phyloP scores from a whole-genome alignment of 2,113 vertebrate genomes.

The Cebus imitator region DNA sequence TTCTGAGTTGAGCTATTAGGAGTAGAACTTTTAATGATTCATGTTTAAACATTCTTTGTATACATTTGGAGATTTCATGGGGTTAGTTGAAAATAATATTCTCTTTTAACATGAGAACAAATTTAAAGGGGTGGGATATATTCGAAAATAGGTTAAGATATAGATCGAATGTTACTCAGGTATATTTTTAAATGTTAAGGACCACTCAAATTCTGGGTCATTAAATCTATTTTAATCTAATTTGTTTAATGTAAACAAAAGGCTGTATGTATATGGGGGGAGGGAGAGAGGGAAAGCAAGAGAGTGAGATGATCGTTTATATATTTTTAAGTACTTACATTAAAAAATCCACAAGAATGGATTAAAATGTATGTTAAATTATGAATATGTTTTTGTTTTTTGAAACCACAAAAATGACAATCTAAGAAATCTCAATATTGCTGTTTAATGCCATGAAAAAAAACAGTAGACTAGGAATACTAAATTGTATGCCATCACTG shows the following conservation, averaged over 20 bases:
- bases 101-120: constrained; percentile 14
- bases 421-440: not conserved
- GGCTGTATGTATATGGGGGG: not conserved
- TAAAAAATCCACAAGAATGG: not conserved
- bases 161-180: not conserved
- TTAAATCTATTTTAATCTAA: constrained; percentile 16
- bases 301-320: not conserved
- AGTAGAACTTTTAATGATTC: not conserved
- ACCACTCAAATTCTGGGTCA: not conserved
- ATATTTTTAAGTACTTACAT: not conserved
- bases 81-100: constrained; percentile 16
- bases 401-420: not conserved
- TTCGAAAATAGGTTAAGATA: not conserved
- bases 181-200: not conserved
- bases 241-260: not conserved
- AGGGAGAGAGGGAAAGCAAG: not conserved
- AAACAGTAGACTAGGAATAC: not conserved
- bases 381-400: not conserved
- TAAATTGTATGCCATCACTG: not conserved
- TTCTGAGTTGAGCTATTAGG: not conserved
- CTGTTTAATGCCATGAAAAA: not conserved
- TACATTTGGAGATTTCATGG: not conserved
- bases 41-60: not conserved
- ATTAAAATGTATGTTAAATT: not conserved
- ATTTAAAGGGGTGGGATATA: not conserved